Evolutionary conservation across 2,113 vertebrate species (phyloP).

Genomic region (Stegostoma tigrinum): DNA sequence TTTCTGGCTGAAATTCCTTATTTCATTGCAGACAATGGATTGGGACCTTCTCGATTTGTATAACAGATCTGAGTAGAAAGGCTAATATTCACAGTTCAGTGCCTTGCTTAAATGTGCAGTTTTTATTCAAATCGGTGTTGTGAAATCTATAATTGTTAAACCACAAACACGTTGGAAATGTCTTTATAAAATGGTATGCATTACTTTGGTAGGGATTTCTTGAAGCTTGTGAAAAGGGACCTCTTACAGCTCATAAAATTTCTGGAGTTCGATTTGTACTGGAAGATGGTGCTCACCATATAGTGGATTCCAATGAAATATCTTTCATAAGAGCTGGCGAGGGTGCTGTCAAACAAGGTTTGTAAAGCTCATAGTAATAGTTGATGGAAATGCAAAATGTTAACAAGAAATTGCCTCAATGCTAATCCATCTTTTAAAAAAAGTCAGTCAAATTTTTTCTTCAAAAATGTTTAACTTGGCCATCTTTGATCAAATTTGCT

Average conservation of each 20-base stretch:
- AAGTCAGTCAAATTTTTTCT: background rate
- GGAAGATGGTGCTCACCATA: slow-evolving; percentile 82
- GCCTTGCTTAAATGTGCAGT: background rate
- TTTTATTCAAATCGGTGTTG: background rate
- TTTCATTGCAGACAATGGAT: background rate
- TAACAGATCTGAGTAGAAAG: background rate
- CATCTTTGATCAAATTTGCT: background rate
- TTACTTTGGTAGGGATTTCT: slow-evolving; percentile 67
- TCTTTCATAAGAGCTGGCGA: slow-evolving; percentile 89
- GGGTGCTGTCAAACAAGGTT: slow-evolving; percentile 88
- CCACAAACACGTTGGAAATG: background rate
- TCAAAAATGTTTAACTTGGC: background rate
- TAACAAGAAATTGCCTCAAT: background rate
- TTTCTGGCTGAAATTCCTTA: background rate
- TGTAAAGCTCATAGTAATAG: background rate
- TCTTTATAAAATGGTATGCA: background rate
- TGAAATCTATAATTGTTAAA: background rate
- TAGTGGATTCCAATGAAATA: slow-evolving; percentile 92
- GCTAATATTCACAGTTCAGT: background rate
- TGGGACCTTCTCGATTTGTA: background rate
- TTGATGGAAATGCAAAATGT: background rate
- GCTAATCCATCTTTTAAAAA: background rate
- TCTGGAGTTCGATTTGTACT: slow-evolving; percentile 79
- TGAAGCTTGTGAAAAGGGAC: slow-evolving; percentile 81
- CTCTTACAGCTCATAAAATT: slow-evolving; percentile 73